A percentile compares a stretch with the other conserved stretches of the same genome.
These are phyloP conservation scores for Avahi laniger DNA, from an alignment of 2,797 vertebrate genomes.

Conservation along the genomic window DNA sequence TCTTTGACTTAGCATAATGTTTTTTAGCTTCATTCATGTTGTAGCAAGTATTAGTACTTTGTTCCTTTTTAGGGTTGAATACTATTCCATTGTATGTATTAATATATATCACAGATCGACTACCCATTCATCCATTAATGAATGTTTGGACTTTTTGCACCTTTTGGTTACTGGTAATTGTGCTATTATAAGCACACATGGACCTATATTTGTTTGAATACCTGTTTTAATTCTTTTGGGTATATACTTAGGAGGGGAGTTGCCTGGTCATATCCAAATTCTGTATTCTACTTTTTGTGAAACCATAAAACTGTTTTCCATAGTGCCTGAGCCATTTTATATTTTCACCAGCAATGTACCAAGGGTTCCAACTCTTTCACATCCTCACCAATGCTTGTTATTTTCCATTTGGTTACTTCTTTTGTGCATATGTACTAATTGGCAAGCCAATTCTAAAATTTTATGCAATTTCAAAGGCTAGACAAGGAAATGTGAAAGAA, in stretches of 20 bases:
- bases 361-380: neutral
- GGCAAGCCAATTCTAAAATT: neutral
- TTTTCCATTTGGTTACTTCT: neutral
- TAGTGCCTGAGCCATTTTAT: neutral
- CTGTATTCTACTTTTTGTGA: neutral
- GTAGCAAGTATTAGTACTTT: neutral
- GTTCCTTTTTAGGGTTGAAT: neutral
- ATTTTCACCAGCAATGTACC: neutral
- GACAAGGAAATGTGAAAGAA: neutral
- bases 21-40: neutral
- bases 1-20: neutral
- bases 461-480: neutral
- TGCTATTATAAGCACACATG: neutral
- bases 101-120: neutral
- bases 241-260: neutral
- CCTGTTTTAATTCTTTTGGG: neutral
- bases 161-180: neutral
- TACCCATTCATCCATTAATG: neutral
- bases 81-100: neutral
- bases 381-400: neutral
- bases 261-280: neutral
- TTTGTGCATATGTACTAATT: neutral
- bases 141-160: neutral
- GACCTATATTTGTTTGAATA: neutral
- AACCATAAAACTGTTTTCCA: neutral